A percentile compares a stretch with the other conserved stretches of the same genome.
These are phyloP conservation scores for Oryzias celebensis DNA, from an alignment of 2,113 vertebrate species.

Conservation along the genomic window DNA sequence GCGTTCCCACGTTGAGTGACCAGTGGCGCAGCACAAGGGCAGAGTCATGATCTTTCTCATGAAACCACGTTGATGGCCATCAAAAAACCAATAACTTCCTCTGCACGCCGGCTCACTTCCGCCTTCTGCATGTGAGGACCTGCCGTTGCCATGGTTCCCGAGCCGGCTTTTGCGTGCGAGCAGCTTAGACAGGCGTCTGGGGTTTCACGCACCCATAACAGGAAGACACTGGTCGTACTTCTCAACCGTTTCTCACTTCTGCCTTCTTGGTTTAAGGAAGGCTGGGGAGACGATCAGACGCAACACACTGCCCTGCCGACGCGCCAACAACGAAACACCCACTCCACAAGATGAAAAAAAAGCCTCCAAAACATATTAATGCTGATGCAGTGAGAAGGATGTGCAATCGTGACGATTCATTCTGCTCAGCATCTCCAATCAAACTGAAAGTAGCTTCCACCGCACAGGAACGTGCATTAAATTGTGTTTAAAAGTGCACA, in stretches of 20 bases:
- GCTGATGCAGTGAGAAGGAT: conserved; percentile 33
- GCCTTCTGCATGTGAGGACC: conserved; percentile 78
- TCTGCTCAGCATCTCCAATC: conserved; percentile 33
- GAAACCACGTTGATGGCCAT: conserved; percentile 79
- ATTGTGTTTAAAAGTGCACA: not conserved
- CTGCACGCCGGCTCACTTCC: conserved; percentile 79
- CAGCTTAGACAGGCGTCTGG: conserved; percentile 71
- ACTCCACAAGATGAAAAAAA: not conserved
- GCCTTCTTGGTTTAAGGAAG: conserved; percentile 76
- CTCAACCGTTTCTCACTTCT: conserved; percentile 85
- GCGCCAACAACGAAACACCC: conserved; percentile 1
- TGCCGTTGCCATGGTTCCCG: conserved; percentile 66
- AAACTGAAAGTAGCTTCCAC: conserved; percentile 54
- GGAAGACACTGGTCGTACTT: conserved; percentile 74
- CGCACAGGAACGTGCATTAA: not conserved
- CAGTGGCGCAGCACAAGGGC: conserved; percentile 25
- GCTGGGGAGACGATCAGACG: conserved; percentile 51
- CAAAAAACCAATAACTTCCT: conserved; percentile 85
- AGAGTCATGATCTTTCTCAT: conserved; percentile 69
- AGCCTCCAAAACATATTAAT: conserved; percentile 9
- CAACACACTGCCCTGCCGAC: conserved; percentile 22
- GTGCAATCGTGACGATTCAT: conserved; percentile 44
- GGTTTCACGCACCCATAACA: conserved; percentile 74
- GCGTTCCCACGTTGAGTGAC: conserved; percentile 73
- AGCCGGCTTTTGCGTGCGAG: conserved; percentile 80